A percentile compares a stretch with the other conserved stretches of the same genome.
phyloP scores from a whole-genome alignment of 2,888 invertebrate species.

The Pristionchus entomophagus region DNA sequence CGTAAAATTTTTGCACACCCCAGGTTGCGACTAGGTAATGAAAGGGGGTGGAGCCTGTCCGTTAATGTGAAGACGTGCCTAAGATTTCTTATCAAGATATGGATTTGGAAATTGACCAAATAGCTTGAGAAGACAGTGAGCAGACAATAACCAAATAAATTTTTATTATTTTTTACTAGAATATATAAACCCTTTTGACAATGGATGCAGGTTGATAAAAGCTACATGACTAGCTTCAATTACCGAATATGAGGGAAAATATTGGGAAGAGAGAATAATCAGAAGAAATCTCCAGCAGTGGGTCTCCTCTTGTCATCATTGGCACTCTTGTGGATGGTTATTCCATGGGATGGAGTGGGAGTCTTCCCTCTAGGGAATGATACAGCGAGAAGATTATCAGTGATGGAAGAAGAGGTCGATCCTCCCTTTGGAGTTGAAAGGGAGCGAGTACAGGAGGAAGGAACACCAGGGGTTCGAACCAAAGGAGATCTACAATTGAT shows the following conservation, averaged over 20 bases:
- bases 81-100: no score
- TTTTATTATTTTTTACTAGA: slow-evolving; percentile 11
- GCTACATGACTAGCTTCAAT: background rate
- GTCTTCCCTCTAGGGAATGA: slow-evolving; percentile 22
- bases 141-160: no score
- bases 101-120: no score
- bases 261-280: background rate
- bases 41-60: no score
- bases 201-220: no score
- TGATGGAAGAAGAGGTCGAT: slow-evolving; percentile 36
- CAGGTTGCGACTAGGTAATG: no score
- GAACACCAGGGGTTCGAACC: background rate
- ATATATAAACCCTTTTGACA: background rate
- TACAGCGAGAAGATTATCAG: slow-evolving; percentile 43
- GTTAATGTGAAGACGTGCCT: no score
- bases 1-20: no score
- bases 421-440: background rate
- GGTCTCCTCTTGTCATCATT: slow-evolving; percentile 38
- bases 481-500: slow-evolving; percentile 43
- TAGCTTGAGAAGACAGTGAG: no score
- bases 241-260: background rate
- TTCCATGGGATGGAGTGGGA: background rate
- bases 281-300: slow-evolving; percentile 47
- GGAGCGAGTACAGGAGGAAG: background rate
- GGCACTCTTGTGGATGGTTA: background rate